Conservation (phyloP, 2,888 invertebrate species). For the Euplexia lucipara region DNA sequence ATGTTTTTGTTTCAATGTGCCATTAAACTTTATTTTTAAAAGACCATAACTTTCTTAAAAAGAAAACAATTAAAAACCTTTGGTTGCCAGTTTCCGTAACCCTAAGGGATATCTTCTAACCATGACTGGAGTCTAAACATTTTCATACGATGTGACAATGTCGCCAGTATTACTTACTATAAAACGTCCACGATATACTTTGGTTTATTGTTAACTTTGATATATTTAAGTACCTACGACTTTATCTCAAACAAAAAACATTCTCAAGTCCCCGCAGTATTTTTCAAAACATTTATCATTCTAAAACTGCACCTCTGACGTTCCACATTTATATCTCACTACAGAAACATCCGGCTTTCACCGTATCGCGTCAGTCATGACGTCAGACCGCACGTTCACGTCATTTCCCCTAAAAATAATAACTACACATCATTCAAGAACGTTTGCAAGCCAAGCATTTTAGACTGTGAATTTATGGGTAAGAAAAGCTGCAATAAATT, state of each 20-base stretch:
- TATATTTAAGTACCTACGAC: too few species aligned
- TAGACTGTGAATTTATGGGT: slow-evolving; percentile 57
- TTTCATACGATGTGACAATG: too few species aligned
- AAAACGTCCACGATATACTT: too few species aligned
- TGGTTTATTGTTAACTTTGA: too few species aligned
- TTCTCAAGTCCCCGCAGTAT: slow-evolving; percentile 2
- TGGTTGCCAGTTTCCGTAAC: too few species aligned
- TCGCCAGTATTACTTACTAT: too few species aligned
- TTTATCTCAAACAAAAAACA: slow-evolving; percentile 9
- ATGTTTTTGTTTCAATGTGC: too few species aligned
- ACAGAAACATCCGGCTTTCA: slow-evolving; percentile 32
- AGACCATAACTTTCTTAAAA: too few species aligned
- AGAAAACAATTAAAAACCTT: too few species aligned
- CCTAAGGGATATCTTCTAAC: too few species aligned
- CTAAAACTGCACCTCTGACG: slow-evolving; percentile 44
- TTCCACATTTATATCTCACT: slow-evolving; percentile 38
- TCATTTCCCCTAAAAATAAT: slow-evolving; percentile 68
- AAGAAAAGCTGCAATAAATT: slow-evolving; percentile 60
- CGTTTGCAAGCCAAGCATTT: slow-evolving; percentile 56
- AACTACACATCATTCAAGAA: slow-evolving; percentile 60
- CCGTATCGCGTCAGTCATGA: slow-evolving; percentile 47
- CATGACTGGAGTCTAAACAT: too few species aligned
- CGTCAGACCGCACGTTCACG: slow-evolving; percentile 54
- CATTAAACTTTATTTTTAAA: too few species aligned
- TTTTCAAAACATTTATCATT: slow-evolving; percentile 41